Evolutionary conservation across 2,888 invertebrate genomes (phyloP).

Genomic region (Plebejus melissa): DNA sequence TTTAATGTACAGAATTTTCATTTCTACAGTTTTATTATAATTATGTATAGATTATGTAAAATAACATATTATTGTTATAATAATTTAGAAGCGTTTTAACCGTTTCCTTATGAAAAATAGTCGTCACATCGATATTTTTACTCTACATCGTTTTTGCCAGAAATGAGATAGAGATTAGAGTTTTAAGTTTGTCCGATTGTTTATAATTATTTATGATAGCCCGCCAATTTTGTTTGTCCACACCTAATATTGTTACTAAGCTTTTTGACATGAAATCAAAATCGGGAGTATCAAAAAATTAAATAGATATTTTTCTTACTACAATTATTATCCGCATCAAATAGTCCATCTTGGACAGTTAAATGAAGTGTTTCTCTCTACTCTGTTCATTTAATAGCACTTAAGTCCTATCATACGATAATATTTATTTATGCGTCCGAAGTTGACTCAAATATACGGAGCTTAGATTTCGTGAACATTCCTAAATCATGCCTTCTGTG

Average conservation of each 20-base stretch:
- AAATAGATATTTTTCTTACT: background rate
- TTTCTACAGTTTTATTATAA: background rate
- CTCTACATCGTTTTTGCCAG: too few relatives aligned
- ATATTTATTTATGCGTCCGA: constrained; percentile 20
- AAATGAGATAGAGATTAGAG: too few relatives aligned
- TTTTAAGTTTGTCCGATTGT: background rate
- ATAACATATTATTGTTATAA: background rate
- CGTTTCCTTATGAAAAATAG: background rate
- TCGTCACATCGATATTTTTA: background rate
- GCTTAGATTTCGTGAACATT: constrained; percentile 26
- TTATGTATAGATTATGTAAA: background rate
- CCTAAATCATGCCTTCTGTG: constrained; percentile 29
- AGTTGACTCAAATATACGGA: constrained; percentile 21
- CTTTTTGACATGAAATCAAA: background rate
- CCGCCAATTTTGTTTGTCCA: background rate
- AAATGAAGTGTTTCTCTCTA: background rate
- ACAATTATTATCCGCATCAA: background rate
- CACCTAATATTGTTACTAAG: too few relatives aligned
- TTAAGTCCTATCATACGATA: background rate
- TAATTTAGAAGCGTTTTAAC: background rate
- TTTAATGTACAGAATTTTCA: too few relatives aligned
- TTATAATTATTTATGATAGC: background rate
- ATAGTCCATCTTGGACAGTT: background rate
- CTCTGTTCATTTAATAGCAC: background rate
- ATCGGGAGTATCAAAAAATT: too few relatives aligned